Evolutionary conservation across 1,140 invertebrate species (phyloP).

Genomic region (Drosophila mayri): DNA sequence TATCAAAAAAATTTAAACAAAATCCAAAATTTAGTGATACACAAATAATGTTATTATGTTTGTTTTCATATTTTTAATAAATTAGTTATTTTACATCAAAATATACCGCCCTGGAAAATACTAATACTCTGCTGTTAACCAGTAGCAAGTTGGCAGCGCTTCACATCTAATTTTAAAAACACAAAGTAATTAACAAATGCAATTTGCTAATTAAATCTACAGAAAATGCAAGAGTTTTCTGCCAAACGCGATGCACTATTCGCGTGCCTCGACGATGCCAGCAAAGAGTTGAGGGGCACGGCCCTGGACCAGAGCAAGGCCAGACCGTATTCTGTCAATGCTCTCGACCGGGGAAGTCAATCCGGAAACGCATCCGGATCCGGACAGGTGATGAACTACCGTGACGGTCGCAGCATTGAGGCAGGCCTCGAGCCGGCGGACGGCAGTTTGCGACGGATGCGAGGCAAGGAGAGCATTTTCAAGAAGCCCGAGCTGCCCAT

Average conservation of each 20-base stretch:
- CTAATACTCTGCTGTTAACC: slow-evolving; percentile 24
- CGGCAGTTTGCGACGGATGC: slow-evolving; percentile 86
- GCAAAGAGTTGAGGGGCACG: slow-evolving; percentile 85
- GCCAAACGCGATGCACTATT: slow-evolving; percentile 86
- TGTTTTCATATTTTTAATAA: neutral
- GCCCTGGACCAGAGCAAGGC: slow-evolving; percentile 85
- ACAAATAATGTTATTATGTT: neutral
- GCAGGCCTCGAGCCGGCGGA: slow-evolving; percentile 37
- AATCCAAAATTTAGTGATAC: neutral
- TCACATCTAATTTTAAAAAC: slow-evolving; percentile 4
- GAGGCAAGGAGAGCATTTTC: slow-evolving; percentile 91
- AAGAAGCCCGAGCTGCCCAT: slow-evolving; percentile 89
- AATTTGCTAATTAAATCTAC: slow-evolving; percentile 1
- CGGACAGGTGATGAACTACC: slow-evolving; percentile 62
- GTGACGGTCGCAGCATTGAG: slow-evolving; percentile 49
- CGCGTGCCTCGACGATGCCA: slow-evolving; percentile 86
- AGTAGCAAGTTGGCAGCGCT: slow-evolving; percentile 34
- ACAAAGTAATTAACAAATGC: slow-evolving; percentile 1
- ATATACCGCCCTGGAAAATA: slow-evolving; percentile 6
- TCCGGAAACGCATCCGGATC: slow-evolving; percentile 20
- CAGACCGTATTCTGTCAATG: slow-evolving; percentile 59
- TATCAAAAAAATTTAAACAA: neutral
- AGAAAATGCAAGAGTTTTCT: slow-evolving; percentile 85
- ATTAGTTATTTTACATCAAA: neutral
- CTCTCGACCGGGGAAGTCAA: slow-evolving; percentile 40